Percentiles rank a stretch among this genome's conserved stretches.
Conservation (phyloP, 2,797 vertebrate genomes). For the Rhodeus uyekii region DNA sequence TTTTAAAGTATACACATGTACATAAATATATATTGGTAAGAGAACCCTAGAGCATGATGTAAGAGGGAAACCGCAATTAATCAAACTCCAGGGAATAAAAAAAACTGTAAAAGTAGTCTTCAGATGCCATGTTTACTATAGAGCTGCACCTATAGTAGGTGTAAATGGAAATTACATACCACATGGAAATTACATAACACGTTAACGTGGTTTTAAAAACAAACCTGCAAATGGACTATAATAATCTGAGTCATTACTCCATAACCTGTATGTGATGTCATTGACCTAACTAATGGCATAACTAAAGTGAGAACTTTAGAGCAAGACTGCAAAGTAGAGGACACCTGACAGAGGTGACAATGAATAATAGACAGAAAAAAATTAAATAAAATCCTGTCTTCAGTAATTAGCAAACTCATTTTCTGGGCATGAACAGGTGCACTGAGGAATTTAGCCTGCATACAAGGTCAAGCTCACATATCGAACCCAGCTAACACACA, state of each 20-base stretch:
- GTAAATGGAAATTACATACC: no score
- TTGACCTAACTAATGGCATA: neutral
- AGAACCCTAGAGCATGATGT: neutral
- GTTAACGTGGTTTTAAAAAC: no score
- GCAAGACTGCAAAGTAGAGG: neutral
- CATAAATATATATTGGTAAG: neutral
- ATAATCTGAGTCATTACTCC: no score
- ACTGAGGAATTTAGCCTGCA: slow-evolving; percentile 5
- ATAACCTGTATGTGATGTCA: neutral
- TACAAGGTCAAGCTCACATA: neutral
- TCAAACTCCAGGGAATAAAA: neutral
- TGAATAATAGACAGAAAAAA: neutral
- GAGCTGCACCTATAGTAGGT: no score
- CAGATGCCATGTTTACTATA: neutral
- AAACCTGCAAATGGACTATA: no score
- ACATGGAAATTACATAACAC: no score
- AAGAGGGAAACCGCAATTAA: neutral
- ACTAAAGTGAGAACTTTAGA: neutral
- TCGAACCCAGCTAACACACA: neutral
- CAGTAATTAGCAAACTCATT: neutral
- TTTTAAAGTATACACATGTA: neutral
- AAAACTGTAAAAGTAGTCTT: neutral
- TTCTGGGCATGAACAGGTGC: slow-evolving; percentile 37
- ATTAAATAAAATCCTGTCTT: neutral
- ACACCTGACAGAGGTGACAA: neutral